Base-by-base conservation (phyloP, 37 sponge, comb jelly and placozoan species). In the Geodia barretti region DNA sequence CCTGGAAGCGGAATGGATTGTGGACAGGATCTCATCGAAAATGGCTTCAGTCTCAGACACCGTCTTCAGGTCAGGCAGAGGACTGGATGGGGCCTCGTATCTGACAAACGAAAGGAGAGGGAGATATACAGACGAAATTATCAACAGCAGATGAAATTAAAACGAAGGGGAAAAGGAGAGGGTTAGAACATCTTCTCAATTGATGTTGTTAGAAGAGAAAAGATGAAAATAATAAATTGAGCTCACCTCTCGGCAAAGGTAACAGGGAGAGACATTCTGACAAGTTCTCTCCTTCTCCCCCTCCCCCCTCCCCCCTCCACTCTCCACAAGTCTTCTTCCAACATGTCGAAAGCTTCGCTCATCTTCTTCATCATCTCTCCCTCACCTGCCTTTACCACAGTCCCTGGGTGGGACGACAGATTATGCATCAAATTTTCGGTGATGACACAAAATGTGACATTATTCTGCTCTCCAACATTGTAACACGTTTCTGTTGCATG, bases 1-100 rank as follows among this genome's bases (percentile, higher is more conserved):
- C 54, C 54, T 47, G 17, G 61, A 54, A 30, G 60, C 73, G 2
- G 24, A 31, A 60, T 69, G 67, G n/a, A 89, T 41, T 23, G 87
- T 73, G 1, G 80, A 42, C 2, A 92, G 35, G 76, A 87, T 74
- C 35, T 79, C 81, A 26, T 92, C 77, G 37, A 92, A 84, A 60
- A 87, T 79, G 60, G 84, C 72, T 11, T 26, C 34, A 0, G 92
- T 86, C 32, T 91, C 92, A n/a, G 68, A 14, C 7, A 47, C 54
- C 14, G 54, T 47, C 14, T 14, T 47, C 54, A 7, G 7, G 11
- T 47, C 54, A 7, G 14, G 54, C 54, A 47, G 54, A 14, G 54
- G 54, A 47, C 54, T 47, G 54, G 7, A 47, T 7, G 54, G 54
- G 7, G 7, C 54, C 54, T 47, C 14, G 54, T 7, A 14, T 47